Percentiles rank a stretch among this genome's conserved stretches.
Conservation (phyloP, 2,113 vertebrate species). For the Trichechus manatus region DNA sequence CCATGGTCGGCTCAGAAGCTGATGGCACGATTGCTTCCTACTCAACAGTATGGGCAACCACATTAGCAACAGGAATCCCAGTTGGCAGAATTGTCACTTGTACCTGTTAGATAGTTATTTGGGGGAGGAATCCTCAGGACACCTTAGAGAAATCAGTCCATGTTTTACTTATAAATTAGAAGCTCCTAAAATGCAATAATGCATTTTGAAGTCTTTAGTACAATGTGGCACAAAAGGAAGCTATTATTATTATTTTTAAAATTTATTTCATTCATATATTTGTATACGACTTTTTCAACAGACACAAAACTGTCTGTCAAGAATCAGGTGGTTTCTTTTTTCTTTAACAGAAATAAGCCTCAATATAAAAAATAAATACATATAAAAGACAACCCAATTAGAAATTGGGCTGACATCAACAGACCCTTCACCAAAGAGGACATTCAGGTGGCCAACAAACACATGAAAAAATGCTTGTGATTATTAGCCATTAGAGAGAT, state of each 20-base stretch:
- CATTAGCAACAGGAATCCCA: constrained; percentile 73
- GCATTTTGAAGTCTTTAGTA: background rate
- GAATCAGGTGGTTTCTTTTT: background rate
- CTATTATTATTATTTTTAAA: background rate
- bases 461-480: too few relatives aligned
- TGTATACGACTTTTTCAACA: background rate
- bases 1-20: constrained; percentile 65
- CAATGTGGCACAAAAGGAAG: background rate
- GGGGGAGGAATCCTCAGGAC: constrained; percentile 57
- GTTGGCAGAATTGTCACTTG: constrained; percentile 62
- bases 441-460: too few relatives aligned
- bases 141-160: constrained; percentile 32
- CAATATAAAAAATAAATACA: background rate
- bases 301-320: background rate
- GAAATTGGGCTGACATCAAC: too few relatives aligned
- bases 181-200: background rate
- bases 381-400: background rate
- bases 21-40: constrained; percentile 81
- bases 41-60: constrained; percentile 79
- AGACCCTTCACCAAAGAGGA: too few relatives aligned
- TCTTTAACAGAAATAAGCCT: background rate
- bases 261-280: background rate
- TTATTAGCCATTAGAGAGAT: background rate
- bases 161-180: constrained; percentile 40
- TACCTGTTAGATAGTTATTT: constrained; percentile 73